These are phyloP conservation scores for Uromys caudimaculatus DNA, from an alignment of 2,797 vertebrate species.

Conservation along the genomic window DNA sequence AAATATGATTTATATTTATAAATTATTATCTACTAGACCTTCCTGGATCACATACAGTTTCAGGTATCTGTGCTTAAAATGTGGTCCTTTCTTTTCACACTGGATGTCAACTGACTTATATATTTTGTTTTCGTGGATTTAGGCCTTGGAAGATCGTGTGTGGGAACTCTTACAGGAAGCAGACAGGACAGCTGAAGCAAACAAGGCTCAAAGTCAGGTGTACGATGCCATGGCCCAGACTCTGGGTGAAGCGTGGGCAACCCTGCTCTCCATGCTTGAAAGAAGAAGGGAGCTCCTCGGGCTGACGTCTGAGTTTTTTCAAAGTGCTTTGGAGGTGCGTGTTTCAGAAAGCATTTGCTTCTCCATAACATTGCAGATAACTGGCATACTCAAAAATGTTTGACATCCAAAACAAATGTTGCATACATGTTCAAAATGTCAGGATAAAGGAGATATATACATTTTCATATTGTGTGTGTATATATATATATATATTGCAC, in stretches of 20 bases:
- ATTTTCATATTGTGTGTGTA: neutral
- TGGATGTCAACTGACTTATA: neutral
- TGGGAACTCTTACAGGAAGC: slow-evolving; percentile 90
- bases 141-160: slow-evolving; percentile 91
- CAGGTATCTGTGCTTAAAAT: slow-evolving; percentile 12
- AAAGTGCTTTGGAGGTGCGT: slow-evolving; percentile 91
- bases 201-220: slow-evolving; percentile 87
- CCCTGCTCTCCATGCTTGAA: slow-evolving; percentile 89
- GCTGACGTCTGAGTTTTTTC: slow-evolving; percentile 90
- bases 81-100: neutral
- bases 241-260: slow-evolving; percentile 90
- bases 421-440: neutral
- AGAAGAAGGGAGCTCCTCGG: slow-evolving; percentile 89
- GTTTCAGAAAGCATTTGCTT: slow-evolving; percentile 17
- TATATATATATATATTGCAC: neutral
- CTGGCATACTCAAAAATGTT: slow-evolving; percentile 28
- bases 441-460: neutral
- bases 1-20: neutral
- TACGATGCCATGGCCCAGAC: slow-evolving; percentile 92
- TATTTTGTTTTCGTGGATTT: neutral
- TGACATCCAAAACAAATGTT: slow-evolving; percentile 2
- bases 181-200: slow-evolving; percentile 89
- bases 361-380: neutral
- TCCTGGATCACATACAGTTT: neutral
- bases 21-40: neutral